Evolutionary conservation across 2,888 invertebrate genomes (phyloP), one percentile per base, ranked within the genome.

Genomic region (Philonicus albiceps): DNA sequence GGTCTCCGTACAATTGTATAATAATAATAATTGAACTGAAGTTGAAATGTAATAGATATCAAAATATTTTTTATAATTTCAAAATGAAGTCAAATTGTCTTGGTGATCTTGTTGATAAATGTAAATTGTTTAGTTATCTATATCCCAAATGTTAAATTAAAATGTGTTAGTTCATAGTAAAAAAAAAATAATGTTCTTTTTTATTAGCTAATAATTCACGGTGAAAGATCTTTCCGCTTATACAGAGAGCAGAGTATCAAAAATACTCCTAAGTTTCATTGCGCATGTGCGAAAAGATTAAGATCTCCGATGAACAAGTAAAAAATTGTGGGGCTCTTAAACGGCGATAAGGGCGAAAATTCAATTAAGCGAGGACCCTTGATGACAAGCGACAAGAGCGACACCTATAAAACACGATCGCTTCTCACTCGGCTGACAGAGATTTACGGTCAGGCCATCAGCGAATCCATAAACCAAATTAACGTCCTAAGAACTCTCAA

Each of bases 331-430:
- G n/a, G 80, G 49, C 80, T 30, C 80, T 80, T 80, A 80, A 80
- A 80, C 80, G 27, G 49, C 80, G 53, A 49, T 80, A 53, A 80
- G 30, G 49, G 49, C 27, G 30, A 43, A 83, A 83, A 83, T 72
- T 83, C 83, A 83, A 64, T 83, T 83, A 83, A 83, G 64, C 37
- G 37, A 83, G 55, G 64, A 40, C 64, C 83, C 83, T 64, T 83
- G 83, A 83, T 83, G 83, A 83, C 83, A 85, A 75, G 75, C 85
- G 75, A 85, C 85, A 74, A 53, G 30, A 85, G 49, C 49, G 75
- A 85, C 85, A 85, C 85, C 75, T 75, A 85, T 85, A 85, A 85
- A 85, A 85, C 85, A 75, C 74, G 75, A 75, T 85, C 85, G 75
- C 75, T 85, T 83, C 83, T 83, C 83, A 83, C 83, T 55, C 83